Percentiles rank a stretch among this genome's conserved stretches.
Evolutionary conservation across 2,113 vertebrate genomes (phyloP).

Genomic region (Sinocyclocheilus anophthalmus): DNA sequence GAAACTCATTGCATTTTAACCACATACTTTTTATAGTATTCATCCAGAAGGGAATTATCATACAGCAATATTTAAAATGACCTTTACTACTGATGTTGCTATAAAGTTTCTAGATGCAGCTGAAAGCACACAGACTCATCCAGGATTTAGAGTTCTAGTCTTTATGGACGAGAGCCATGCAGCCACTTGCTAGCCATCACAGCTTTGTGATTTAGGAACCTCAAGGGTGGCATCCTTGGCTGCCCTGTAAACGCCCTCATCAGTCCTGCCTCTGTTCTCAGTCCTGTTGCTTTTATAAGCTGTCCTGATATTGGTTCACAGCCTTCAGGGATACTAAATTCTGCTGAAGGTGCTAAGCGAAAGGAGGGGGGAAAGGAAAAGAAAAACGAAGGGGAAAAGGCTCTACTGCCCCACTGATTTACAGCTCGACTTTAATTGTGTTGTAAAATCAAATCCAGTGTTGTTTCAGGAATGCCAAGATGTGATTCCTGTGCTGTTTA

Average conservation of each 20-base stretch:
- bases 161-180: conserved; percentile 5
- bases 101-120: background rate
- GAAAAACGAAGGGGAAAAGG: conserved; percentile 46
- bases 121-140: conserved; percentile 4
- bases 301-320: conserved; percentile 62
- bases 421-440: conserved; percentile 76
- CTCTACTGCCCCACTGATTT: conserved; percentile 66
- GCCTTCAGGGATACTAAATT: conserved; percentile 61
- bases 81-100: background rate
- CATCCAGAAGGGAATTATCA: background rate
- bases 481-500: conserved; percentile 73
- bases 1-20: background rate
- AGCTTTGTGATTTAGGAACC: conserved; percentile 52
- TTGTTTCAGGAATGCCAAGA: conserved; percentile 77
- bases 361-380: background rate
- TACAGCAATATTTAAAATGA: background rate
- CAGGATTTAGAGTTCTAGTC: conserved; percentile 18
- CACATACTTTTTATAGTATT: background rate
- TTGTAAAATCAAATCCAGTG: conserved; percentile 79
- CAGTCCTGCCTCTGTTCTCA: conserved; percentile 44
- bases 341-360: conserved; percentile 56
- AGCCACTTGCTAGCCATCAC: conserved; percentile 46
- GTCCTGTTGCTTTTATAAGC: conserved; percentile 58
- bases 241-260: conserved; percentile 63
- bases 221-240: conserved; percentile 59